Evolutionary conservation across 2,888 invertebrate species (phyloP), one percentile per base, ranked within the genome.

Genomic region (Esperia sulphurella): DNA sequence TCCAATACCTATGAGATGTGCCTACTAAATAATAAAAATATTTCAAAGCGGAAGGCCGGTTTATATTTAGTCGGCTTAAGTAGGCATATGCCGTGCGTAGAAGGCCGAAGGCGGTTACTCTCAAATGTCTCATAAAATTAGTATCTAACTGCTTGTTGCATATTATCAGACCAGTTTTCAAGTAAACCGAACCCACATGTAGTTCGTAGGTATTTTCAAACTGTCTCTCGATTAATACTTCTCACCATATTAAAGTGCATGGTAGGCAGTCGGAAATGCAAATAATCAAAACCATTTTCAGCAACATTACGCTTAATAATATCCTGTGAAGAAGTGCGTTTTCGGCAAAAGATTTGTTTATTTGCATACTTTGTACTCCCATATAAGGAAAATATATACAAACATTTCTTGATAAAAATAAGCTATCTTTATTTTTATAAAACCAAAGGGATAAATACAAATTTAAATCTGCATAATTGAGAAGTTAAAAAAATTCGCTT

Each of bases 91-190:
- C 58, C 49, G 49, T 53, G 55, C 54, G 61, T 59, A 65, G 71
- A 76, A 73, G 73, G 73, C 70, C 70, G 70, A 76, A 77, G 74
- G 77, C 76, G 73, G 75, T 76, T 76, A 73, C 71, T 73, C 67
- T 57, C 65, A 61, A 71, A 71, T 75, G 83, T 80, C 85, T 78
- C 85, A 68, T 87, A 88, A 88, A 88, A 79, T 87, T 79, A 77
- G 73, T 79, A 85, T 79, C 71, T 86, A 83, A 86, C 74, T 79
- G 75, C 77, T 71, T 53, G 55, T 64, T 58, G 68, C 64, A 71
- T 75, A 79, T 80, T 82, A 83, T 79, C 79, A 74, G 69, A 81
- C 83, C 74, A 69, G 86, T 83, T 81, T 65, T 56, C 63, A 67
- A 60, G 59, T 53, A 59, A 66, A 60, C 63, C 65, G 72, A 75